Percentiles rank a stretch among this genome's conserved stretches.
Conservation (phyloP, 2,113 vertebrate species). For the Nothoprocta pentlandii region DNA sequence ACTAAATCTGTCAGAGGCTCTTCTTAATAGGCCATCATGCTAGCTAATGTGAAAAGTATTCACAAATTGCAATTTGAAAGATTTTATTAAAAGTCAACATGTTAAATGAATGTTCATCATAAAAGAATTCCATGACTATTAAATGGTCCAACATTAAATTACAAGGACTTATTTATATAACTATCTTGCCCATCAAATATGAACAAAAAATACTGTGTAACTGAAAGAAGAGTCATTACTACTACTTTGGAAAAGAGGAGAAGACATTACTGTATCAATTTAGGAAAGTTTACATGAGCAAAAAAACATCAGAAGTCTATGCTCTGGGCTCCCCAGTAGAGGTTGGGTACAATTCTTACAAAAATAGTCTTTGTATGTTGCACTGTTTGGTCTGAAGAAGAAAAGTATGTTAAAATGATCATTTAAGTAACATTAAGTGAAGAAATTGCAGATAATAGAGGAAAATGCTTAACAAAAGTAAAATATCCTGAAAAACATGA, state of each 20-base stretch:
- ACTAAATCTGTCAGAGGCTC: not conserved
- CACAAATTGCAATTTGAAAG: not conserved
- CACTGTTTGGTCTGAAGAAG: not conserved
- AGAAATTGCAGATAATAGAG: not conserved
- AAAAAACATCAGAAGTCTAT: not conserved
- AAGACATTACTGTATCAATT: not conserved
- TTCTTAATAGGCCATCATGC: not conserved
- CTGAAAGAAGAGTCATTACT: not conserved
- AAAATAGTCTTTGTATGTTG: not conserved
- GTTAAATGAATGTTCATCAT: not conserved
- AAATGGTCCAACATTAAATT: not conserved
- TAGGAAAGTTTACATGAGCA: not conserved
- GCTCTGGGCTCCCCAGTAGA: not conserved
- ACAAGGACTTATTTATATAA: not conserved
- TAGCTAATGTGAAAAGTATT: not conserved
- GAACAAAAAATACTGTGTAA: not conserved
- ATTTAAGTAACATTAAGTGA: not conserved
- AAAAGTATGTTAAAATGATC: not conserved
- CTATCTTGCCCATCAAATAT: not conserved
- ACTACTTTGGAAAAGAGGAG: not conserved
- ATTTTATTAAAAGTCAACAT: not conserved
- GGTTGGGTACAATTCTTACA: not conserved
- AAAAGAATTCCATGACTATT: not conserved
- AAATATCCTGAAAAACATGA: not conserved
- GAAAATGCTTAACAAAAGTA: not conserved